Conservation (phyloP, 2,113 vertebrate species). For the Manacus vitellinus region DNA sequence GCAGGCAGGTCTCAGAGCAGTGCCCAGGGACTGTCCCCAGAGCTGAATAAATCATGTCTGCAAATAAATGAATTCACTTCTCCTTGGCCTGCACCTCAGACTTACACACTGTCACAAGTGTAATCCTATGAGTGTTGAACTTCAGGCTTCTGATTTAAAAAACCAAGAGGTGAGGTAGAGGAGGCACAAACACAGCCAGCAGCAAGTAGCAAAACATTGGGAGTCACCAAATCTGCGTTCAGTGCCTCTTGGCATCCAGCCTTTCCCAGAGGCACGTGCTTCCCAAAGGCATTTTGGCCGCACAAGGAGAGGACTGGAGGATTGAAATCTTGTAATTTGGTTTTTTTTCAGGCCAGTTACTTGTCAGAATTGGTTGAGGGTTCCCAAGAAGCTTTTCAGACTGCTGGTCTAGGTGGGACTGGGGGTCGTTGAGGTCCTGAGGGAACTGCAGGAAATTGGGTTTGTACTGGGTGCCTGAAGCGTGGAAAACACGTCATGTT, state of each 20-base stretch:
- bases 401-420: neutral
- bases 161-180: slow-evolving; percentile 22
- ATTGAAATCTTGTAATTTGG: neutral
- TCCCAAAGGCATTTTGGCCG: neutral
- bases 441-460: neutral
- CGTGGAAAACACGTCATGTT: neutral
- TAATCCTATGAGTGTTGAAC: neutral
- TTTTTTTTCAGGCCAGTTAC: neutral
- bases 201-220: neutral
- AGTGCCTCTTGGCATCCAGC: neutral
- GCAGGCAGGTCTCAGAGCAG: neutral
- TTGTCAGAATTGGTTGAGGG: neutral
- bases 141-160: neutral
- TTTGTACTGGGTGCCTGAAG: slow-evolving; percentile 31
- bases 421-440: neutral
- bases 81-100: neutral
- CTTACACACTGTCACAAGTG: neutral
- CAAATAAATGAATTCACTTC: neutral
- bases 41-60: neutral
- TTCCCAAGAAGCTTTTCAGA: neutral
- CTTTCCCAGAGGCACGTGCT: neutral
- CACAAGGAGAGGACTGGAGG: neutral
- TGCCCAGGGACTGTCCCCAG: neutral
- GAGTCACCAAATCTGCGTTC: neutral
- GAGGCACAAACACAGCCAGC: neutral